Evolutionary conservation across 2,888 invertebrate genomes (phyloP).

Genomic region (Polia nebulosa): DNA sequence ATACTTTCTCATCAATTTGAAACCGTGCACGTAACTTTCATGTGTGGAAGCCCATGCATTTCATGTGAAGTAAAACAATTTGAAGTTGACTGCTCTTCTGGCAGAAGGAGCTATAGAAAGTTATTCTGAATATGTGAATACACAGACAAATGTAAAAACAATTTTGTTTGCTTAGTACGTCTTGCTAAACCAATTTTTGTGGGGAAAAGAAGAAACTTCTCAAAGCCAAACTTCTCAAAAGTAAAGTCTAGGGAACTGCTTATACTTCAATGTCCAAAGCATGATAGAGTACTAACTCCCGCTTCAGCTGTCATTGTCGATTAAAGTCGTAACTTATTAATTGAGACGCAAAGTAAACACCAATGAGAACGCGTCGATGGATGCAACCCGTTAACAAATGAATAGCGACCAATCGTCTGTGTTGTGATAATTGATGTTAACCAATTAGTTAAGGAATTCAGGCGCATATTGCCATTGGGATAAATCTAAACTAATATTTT

Average conservation of each 20-base stretch:
- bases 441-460: background rate
- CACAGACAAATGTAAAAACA: too few species aligned
- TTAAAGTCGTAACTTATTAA: constrained; percentile 20
- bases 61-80: too few species aligned
- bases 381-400: constrained; percentile 33
- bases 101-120: too few species aligned
- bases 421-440: constrained; percentile 16
- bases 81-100: too few species aligned
- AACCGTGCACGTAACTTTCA: too few species aligned
- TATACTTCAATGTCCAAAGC: background rate
- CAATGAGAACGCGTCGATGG: constrained; percentile 1
- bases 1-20: too few species aligned
- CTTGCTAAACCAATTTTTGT: background rate
- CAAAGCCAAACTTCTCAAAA: too few species aligned
- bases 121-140: too few species aligned
- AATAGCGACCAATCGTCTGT: constrained; percentile 20
- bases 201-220: background rate
- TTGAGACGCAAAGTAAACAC: constrained; percentile 31
- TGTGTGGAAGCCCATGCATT: too few species aligned
- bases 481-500: too few species aligned
- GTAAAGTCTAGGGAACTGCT: background rate
- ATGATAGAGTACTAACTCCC: background rate
- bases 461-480: background rate
- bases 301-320: constrained; percentile 14
- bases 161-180: too few species aligned